Evolutionary conservation across 1,140 invertebrate species (phyloP).

Genomic region (Drosophila kepulauana): DNA sequence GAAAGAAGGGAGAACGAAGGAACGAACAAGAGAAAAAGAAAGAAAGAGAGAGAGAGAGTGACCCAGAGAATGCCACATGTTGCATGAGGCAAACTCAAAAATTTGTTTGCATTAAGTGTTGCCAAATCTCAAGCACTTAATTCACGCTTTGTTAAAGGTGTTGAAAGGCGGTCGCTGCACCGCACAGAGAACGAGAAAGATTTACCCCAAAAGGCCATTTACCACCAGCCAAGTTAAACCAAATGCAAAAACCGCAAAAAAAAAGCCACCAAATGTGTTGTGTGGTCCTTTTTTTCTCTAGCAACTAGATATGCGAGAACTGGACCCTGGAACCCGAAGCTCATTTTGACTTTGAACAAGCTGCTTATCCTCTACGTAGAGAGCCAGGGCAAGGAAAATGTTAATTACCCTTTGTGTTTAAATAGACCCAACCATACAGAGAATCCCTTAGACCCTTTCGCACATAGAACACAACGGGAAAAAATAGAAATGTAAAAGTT

Average conservation of each 20-base stretch:
- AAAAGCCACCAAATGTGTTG: slow-evolving; percentile 43
- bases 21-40: background rate
- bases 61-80: slow-evolving; percentile 68
- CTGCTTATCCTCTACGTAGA: slow-evolving; percentile 68
- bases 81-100: slow-evolving; percentile 57
- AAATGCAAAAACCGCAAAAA: slow-evolving; percentile 74
- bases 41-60: slow-evolving; percentile 12
- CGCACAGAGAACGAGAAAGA: background rate
- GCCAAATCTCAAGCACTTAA: slow-evolving; percentile 82
- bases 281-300: slow-evolving; percentile 58
- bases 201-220: slow-evolving; percentile 38
- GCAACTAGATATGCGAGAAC: background rate
- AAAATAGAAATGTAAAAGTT: slow-evolving; percentile 14
- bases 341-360: slow-evolving; percentile 77
- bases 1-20: background rate
- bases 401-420: slow-evolving; percentile 83
- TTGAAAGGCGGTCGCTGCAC: slow-evolving; percentile 65
- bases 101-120: slow-evolving; percentile 77
- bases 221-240: slow-evolving; percentile 70
- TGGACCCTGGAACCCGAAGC: slow-evolving; percentile 36
- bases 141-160: slow-evolving; percentile 81
- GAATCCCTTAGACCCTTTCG: slow-evolving; percentile 23
- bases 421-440: slow-evolving; percentile 64
- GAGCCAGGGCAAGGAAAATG: slow-evolving; percentile 73
- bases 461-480: slow-evolving; percentile 14